These are phyloP conservation scores for Casuarius casuarius DNA, from an alignment of 2,113 vertebrate genomes.

Conservation along the genomic window DNA sequence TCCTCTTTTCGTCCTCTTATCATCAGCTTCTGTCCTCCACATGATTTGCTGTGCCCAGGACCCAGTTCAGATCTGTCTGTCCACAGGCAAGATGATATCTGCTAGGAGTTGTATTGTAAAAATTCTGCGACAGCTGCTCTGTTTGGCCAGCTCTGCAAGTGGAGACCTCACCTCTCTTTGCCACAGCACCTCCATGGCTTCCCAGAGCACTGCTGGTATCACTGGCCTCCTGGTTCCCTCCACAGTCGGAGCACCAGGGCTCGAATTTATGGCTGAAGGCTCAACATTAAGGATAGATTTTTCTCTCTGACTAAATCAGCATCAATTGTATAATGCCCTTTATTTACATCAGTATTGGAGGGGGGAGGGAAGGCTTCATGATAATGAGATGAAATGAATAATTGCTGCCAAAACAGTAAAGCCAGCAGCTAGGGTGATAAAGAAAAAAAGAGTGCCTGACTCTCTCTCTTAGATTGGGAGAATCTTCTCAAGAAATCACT, in stretches of 20 bases:
- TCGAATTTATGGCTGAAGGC: not conserved
- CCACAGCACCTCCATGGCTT: accelerated
- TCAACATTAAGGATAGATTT: not conserved
- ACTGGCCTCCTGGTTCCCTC: not conserved
- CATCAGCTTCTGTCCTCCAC: not conserved
- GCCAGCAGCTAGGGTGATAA: not conserved
- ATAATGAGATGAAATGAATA: not conserved
- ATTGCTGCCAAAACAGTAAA: not conserved
- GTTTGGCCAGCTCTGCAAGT: not conserved
- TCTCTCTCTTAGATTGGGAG: not conserved
- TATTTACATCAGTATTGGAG: not conserved
- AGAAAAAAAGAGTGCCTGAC: not conserved
- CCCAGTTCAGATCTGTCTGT: not conserved
- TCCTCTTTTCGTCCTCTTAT: not conserved
- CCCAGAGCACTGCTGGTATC: not conserved
- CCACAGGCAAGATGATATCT: not conserved
- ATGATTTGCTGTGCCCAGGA: not conserved
- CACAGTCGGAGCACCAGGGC: not conserved
- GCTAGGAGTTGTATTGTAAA: not conserved
- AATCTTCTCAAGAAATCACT: not conserved
- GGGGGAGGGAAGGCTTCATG: not conserved
- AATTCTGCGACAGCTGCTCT: not conserved
- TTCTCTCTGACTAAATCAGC: not conserved
- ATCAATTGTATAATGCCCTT: not conserved
- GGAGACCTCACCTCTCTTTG: not conserved